A percentile compares a stretch with the other conserved stretches of the same genome.
Conservation (phyloP, 2,888 invertebrate species). For the Drosophila meridiana region DNA sequence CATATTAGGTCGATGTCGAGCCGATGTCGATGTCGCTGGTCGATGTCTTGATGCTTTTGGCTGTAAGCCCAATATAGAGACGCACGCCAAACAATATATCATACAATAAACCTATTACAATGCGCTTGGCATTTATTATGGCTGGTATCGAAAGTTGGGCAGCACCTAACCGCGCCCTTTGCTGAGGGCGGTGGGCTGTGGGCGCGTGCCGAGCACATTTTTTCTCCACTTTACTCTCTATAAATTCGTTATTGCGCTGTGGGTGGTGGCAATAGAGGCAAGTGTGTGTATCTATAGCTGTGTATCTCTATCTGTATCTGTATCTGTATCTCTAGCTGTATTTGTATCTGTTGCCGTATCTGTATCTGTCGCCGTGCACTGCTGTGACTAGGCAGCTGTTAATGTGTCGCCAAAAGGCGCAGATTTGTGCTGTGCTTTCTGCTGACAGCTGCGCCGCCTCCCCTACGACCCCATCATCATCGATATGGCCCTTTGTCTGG, state of each 20-base stretch:
- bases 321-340: neutral
- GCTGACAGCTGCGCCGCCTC: slow-evolving; percentile 26
- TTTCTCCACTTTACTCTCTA: slow-evolving; percentile 11
- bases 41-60: slow-evolving; percentile 44
- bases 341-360: slow-evolving; percentile 12
- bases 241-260: neutral
- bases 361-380: neutral
- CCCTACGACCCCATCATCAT: neutral
- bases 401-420: slow-evolving; percentile 46
- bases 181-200: slow-evolving; percentile 16
- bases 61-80: slow-evolving; percentile 34
- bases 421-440: slow-evolving; percentile 41
- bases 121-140: slow-evolving; percentile 46
- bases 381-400: slow-evolving; percentile 48
- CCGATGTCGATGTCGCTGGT: slow-evolving; percentile 10
- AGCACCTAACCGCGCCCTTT: slow-evolving; percentile 22
- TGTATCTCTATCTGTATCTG: slow-evolving; percentile 19
- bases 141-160: slow-evolving; percentile 14
- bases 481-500: slow-evolving; percentile 41
- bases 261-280: neutral
- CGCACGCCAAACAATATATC: slow-evolving; percentile 62
- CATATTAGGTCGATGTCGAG: slow-evolving; percentile 27
- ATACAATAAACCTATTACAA: slow-evolving; percentile 73
- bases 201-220: slow-evolving; percentile 61
- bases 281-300: slow-evolving; percentile 18